These are phyloP conservation scores for Gadus chalcogrammus DNA, from an alignment of 2,113 vertebrate species.

Conservation along the genomic window DNA sequence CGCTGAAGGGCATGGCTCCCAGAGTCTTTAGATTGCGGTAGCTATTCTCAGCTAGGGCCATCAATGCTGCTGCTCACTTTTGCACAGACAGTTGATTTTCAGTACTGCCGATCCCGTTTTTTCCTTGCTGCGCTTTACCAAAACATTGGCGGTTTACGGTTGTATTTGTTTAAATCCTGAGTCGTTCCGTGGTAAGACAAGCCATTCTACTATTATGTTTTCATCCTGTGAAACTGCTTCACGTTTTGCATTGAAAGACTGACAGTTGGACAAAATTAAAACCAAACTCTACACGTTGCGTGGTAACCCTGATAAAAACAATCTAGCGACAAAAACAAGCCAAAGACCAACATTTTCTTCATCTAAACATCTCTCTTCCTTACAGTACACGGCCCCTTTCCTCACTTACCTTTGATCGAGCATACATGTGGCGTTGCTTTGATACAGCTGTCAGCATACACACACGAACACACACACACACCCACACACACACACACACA, in stretches of 20 bases:
- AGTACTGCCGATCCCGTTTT: conserved; percentile 7
- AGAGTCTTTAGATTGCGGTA: conserved; percentile 28
- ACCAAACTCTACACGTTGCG: too few relatives aligned
- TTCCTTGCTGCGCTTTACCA: neutral
- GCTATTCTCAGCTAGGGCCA: conserved; percentile 43
- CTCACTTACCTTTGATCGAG: conserved; percentile 34
- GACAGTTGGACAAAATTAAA: too few relatives aligned
- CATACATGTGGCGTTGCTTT: conserved; percentile 51
- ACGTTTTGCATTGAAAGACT: too few relatives aligned
- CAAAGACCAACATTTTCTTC: conserved; percentile 40
- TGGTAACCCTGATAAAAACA: neutral
- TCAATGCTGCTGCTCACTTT: conserved; percentile 25
- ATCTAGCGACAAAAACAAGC: conserved; percentile 20
- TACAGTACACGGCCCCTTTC: conserved; percentile 26
- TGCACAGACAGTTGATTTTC: conserved; percentile 31
- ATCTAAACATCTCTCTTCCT: conserved; percentile 15
- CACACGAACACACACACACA: conserved; percentile 32
- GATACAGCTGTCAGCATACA: conserved; percentile 50
- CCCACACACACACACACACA: conserved; percentile 37
- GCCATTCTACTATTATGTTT: too few relatives aligned
- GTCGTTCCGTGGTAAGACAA: too few relatives aligned
- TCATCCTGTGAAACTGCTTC: too few relatives aligned
- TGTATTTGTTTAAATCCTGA: neutral
- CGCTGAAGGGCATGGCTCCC: conserved; percentile 57
- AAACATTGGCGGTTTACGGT: neutral